Evolutionary conservation across 2,888 invertebrate genomes (phyloP), one percentile per base, ranked within the genome.

Genomic region (Clivina fossor): DNA sequence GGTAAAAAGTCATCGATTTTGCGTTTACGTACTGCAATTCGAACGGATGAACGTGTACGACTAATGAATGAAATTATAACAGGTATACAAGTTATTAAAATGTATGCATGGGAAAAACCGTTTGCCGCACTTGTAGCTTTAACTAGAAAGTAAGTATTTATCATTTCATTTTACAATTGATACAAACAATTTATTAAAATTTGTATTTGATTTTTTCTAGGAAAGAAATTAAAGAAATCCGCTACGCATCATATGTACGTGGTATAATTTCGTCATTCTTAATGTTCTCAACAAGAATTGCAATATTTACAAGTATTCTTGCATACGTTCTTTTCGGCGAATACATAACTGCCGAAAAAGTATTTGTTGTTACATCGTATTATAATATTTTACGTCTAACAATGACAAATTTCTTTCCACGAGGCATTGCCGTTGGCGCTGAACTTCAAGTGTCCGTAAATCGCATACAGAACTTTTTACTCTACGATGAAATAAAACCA

Each of bases 71-170:
- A 90, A 73, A 83, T 89, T 22, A 81, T 93, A 22, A 81, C 82
- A 65, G 91, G 90, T 1, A 86, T 89, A 68, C 81, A 89, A 71
- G 89, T 92, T 0, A 88, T 93, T 61, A 93, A 93, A 75, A 92
- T 93, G 91, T 93, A 91, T 66, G 87, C 90, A 0, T 93, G 93
- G 86, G 93, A 93, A 69, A 80, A 81, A 61, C 86, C 90, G 0
- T 92, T 93, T 66, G 80, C 84, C 24, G 80, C 81, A 60, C 78
- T 90, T 58, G 84, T 92, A 2, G 81, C 75, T 16, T 62, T 74
- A 16, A 78, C 82, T 1, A 73, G 88, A 63, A 67, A 63, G 65
- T 75, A 72, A 60, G 73, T 44, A 41, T 43, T 32, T n/a, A n/a
- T n/a, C n/a, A n/a, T n/a, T n/a, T n/a, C n/a, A n/a, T n/a, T n/a